These are phyloP conservation scores for Andrena dorsata DNA, from an alignment of 2,888 invertebrate genomes.

Conservation along the genomic window DNA sequence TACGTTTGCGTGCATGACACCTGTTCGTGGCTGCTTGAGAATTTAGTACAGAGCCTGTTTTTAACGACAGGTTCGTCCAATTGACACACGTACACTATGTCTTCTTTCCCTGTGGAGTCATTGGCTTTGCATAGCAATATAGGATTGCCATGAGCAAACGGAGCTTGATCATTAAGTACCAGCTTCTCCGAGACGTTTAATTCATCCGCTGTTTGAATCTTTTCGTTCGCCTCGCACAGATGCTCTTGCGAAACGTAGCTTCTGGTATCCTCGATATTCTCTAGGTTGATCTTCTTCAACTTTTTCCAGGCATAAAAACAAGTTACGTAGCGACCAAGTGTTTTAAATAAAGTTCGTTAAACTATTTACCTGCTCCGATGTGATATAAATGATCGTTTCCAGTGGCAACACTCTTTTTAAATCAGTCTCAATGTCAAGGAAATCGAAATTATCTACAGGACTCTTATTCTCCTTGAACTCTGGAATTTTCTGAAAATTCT, in stretches of 20 bases:
- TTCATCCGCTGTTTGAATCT: slow-evolving; percentile 50
- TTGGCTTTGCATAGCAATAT: slow-evolving; percentile 35
- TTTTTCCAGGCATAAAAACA: slow-evolving; percentile 49
- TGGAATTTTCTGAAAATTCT: slow-evolving; percentile 66
- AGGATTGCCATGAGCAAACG: slow-evolving; percentile 22
- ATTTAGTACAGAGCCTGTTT: slow-evolving; percentile 40
- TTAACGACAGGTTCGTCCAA: slow-evolving; percentile 47
- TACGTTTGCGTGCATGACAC: slow-evolving; percentile 18
- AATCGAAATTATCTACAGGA: slow-evolving; percentile 42
- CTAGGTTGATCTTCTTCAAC: slow-evolving; percentile 72
- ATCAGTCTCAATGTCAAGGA: slow-evolving; percentile 29
- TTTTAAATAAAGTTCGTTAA: slow-evolving; percentile 16
- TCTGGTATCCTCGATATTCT: slow-evolving; percentile 69
- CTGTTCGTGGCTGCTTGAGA: slow-evolving; percentile 12
- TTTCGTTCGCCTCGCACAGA: slow-evolving; percentile 51
- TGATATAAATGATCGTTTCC: slow-evolving; percentile 72
- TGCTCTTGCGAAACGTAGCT: slow-evolving; percentile 65
- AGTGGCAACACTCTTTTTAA: slow-evolving; percentile 56
- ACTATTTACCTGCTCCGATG: slow-evolving; percentile 73
- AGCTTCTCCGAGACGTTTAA: slow-evolving; percentile 68
- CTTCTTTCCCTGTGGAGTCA: slow-evolving; percentile 27
- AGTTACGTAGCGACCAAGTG: background rate
- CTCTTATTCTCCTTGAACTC: slow-evolving; percentile 64
- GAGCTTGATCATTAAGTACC: slow-evolving; percentile 62
- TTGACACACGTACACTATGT: slow-evolving; percentile 34